Evolutionary conservation across 2,888 invertebrate species (phyloP).

Genomic region (Drosophila leonis): DNA sequence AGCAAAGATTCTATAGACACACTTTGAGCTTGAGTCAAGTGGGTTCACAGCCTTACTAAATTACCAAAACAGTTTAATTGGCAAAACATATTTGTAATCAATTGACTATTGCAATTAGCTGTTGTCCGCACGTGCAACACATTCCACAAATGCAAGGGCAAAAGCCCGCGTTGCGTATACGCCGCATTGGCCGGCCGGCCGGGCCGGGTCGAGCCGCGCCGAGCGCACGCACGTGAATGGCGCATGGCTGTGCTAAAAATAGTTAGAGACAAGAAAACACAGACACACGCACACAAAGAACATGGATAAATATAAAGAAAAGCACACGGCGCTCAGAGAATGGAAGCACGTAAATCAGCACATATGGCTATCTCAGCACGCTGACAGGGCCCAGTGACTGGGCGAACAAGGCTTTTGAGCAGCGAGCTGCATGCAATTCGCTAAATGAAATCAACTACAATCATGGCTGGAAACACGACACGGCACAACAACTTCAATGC

Average conservation of each 20-base stretch:
- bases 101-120: background rate
- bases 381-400: background rate
- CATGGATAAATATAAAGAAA: conserved; percentile 18
- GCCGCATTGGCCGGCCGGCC: conserved; percentile 36
- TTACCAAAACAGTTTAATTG: background rate
- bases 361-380: background rate
- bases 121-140: conserved; percentile 31
- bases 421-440: conserved; percentile 34
- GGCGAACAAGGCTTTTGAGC: conserved; percentile 4
- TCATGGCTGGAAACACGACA: conserved; percentile 35
- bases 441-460: conserved; percentile 56
- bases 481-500: conserved; percentile 22
- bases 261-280: conserved; percentile 30
- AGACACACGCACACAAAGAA: background rate
- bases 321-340: conserved; percentile 23
- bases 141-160: background rate
- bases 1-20: background rate
- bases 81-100: background rate
- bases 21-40: background rate
- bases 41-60: background rate
- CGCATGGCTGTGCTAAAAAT: conserved; percentile 69
- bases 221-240: conserved; percentile 66
- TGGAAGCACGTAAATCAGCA: background rate
- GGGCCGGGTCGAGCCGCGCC: conserved; percentile 3
- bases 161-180: conserved; percentile 65